Evolutionary conservation across 1,140 invertebrate species (phyloP), one percentile per base, ranked within the genome.

Genomic region (Diorhabda sublineata): DNA sequence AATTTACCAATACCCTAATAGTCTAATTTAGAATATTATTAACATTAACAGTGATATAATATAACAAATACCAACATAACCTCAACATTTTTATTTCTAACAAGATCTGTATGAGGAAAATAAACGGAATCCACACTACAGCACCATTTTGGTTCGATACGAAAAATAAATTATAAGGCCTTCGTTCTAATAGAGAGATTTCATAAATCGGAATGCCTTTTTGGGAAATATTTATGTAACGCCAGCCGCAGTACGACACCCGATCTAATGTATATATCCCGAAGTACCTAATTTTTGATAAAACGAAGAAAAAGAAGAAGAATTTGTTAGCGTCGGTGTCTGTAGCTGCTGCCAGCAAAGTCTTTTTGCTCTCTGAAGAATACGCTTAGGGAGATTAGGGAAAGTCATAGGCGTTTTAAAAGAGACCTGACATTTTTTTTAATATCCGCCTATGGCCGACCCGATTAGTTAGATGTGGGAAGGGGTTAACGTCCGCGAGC

Each of bases 401-500:
- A 71, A 66, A 66, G 70, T 68, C 58, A 70, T 72, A 68, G 69
- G 73, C 75, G 71, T 64, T 69, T 52, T 52, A 52, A 52, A 70
- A 59, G 75, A 77, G 78, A 78, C 78, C 79, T 79, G 79, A 79
- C 78, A 11, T 76, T 73, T 26, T 26, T 26, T 26, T 52, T 8
- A 52, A 52, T 6, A 52, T 52, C n/a, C 47, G 47, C 47, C 75
- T 73, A 64, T 68, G 58, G 69, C 70, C 67, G 62, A 71, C 70
- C 73, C 61, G 11, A 42, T 65, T 42, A 52, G 43, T 58, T 52
- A 3, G 6, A 52, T 56, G 67, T 59, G n/a, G 62, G 65, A 44
- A 65, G 62, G 58, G 68, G 60, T 87, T 92, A 93, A 84, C 92
- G 92, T 78, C 93, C 94, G 83, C 93, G 87, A 76, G 93, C 94